Evolutionary conservation across 2,888 invertebrate genomes (phyloP), one percentile per base, ranked within the genome.

Genomic region (Abrostola tripartita): DNA sequence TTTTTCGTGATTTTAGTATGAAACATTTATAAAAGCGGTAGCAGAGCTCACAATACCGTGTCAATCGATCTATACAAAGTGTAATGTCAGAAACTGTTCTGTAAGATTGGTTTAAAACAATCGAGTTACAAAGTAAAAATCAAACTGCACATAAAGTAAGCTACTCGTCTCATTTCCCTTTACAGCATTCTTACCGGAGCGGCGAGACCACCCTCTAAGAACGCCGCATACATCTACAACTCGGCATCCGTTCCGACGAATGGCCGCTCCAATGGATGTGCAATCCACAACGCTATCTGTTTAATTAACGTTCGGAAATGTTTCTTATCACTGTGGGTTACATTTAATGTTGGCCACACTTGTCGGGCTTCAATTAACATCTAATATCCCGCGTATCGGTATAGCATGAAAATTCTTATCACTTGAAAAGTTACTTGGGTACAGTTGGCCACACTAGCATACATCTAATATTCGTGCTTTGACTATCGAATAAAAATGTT

Each of bases 231-330:
- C 58, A 68, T 70, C 54, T 67, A 36, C 6, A 61, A 67, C 49
- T 52, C 54, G 50, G 57, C 61, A 68, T 65, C 52, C 62, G 51
- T 55, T 64, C 12, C 38, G 54, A 55, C 68, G 71, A 68, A 77
- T 68, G 62, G 58, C 66, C 41, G 60, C 52, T 54, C 54, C 69
- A 52, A 67, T 63, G 65, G 73, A 81, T 74, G 69, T 63, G 65
- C 69, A 71, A 78, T 74, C 52, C 69, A 71, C 61, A 68, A 70
- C 47, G 71, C 55, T 81, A 82, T 82, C 82, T 74, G 78, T 83
- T 85, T 85, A 86, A 87, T 87, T 85, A 87, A 85, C 74, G 81
- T 81, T 76, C 76, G 72, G 76, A 72, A 77, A 78, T 40, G 66
- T 81, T 83, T 82, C 84, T 87, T 86, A 86, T 86, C 81, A 66